Conservation (phyloP, 2,113 vertebrate species). For the Dicerorhinus sumatrensis region DNA sequence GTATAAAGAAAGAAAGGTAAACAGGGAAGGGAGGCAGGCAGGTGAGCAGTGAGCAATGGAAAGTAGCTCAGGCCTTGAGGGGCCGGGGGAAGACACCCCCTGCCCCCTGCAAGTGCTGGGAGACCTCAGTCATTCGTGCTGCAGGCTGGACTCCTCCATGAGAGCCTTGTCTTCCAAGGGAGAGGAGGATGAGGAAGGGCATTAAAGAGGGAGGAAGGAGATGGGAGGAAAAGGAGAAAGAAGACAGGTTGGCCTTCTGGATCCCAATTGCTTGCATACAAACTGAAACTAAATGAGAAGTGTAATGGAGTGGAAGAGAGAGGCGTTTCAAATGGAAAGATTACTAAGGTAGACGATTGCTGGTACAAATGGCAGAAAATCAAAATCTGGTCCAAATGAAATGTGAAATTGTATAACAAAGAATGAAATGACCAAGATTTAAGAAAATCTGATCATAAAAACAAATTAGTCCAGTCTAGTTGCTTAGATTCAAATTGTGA, state of each 20-base stretch:
- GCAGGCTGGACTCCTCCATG: not conserved
- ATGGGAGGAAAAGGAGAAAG: not conserved
- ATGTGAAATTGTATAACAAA: constrained; percentile 61
- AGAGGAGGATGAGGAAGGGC: not conserved
- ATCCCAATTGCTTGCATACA: constrained; percentile 68
- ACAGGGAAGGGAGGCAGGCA: not conserved
- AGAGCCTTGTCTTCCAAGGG: not conserved
- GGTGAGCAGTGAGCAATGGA: not conserved
- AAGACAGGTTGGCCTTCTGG: not conserved
- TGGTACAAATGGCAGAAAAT: constrained; percentile 50
- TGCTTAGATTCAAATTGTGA: constrained; percentile 63
- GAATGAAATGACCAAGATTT: constrained; percentile 52
- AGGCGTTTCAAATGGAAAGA: constrained; percentile 17
- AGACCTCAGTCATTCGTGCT: not conserved
- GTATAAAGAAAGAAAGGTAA: not conserved
- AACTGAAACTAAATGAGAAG: constrained; percentile 74
- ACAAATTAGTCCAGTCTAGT: constrained; percentile 58
- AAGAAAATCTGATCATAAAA: constrained; percentile 56
- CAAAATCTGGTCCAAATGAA: constrained; percentile 51
- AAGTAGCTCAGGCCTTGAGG: not conserved
- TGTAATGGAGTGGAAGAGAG: constrained; percentile 63
- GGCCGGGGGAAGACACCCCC: rapidly evolving
- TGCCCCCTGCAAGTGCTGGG: not conserved
- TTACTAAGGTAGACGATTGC: constrained; percentile 23
- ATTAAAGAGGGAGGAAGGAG: not conserved